These are phyloP conservation scores for Phyllotis vaccarum DNA, from an alignment of 2,797 vertebrate genomes.

Conservation along the genomic window DNA sequence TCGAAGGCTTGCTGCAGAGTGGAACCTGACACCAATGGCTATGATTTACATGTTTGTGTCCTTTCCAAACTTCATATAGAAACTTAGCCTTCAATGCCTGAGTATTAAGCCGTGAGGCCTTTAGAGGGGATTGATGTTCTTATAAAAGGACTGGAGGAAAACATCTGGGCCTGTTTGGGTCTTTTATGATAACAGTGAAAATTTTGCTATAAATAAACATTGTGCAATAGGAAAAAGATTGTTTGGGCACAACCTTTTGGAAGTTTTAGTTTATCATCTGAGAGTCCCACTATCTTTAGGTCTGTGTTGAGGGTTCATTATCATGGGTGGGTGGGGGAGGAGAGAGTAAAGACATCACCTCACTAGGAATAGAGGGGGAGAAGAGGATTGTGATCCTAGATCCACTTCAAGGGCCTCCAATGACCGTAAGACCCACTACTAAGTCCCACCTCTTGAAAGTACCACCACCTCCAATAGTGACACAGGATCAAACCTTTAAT, in stretches of 20 bases:
- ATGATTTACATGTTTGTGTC: not conserved
- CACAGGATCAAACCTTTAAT: not conserved
- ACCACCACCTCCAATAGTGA: not conserved
- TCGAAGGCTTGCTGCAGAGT: not conserved
- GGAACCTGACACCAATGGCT: not conserved
- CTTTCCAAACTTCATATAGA: not conserved
- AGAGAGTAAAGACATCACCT: not conserved
- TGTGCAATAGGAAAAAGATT: not conserved
- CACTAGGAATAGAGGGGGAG: not conserved
- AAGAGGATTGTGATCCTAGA: not conserved
- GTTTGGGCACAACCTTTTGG: not conserved
- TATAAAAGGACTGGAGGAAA: not conserved
- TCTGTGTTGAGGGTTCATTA: not conserved
- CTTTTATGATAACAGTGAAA: not conserved
- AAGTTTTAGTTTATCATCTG: not conserved
- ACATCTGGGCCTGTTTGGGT: not conserved
- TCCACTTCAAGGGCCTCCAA: not conserved
- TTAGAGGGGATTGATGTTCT: not conserved
- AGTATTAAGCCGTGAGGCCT: not conserved
- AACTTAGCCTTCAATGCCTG: not conserved
- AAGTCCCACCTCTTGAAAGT: not conserved
- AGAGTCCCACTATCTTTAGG: not conserved
- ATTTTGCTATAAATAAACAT: not conserved
- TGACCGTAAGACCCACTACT: not conserved
- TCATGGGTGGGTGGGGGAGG: not conserved